Evolutionary conservation across 2,888 invertebrate genomes (phyloP), one percentile per base, ranked within the genome.

Genomic region (Nomada fabriciana): DNA sequence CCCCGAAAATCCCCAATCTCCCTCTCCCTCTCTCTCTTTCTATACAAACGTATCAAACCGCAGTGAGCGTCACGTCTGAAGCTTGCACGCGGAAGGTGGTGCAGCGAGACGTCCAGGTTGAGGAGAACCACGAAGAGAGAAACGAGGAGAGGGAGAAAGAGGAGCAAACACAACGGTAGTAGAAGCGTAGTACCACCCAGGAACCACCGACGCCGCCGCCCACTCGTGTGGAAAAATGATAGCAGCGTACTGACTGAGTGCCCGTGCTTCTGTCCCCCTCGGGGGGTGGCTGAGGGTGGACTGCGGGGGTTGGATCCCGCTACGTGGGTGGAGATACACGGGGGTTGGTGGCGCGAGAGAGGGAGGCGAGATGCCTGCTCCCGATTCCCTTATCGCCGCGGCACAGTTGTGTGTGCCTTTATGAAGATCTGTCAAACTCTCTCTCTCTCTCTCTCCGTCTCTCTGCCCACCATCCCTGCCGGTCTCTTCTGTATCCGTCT

Each of bases 181-280:
- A 78, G 68, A 80, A 77, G 57, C 79, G 82, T 83, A 86, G 84
- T 73, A 83, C 81, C 82, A 82, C 85, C 87, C 83, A 83, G 88
- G 86, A 88, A 88, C 88, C 88, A 86, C 83, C 83, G 85, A 80
- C 87, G 81, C 86, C 89, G 93, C 92, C 93, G 93, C 92, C 92
- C 94, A 94, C 93, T 94, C 94, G 94, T 95, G 95, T 94, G 95
- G 95, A 95, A 95, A 95, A 95, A 95, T 94, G 95, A 95, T 95
- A 95, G 95, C 93, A 93, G 90, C 89, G 91, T 85, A 91, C 92
- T 90, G 92, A 92, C 90, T 92, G 92, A 92, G 92, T 91, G 90
- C 90, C 87, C 88, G 88, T 86, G 87, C 80, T 82, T 83, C 84
- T 85, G 52, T 71, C 86, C 79, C 81, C 77, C 76, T 73, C 69